phyloP scores from a whole-genome alignment of 1,140 invertebrate genomes.

The Helicoverpa armigera region DNA sequence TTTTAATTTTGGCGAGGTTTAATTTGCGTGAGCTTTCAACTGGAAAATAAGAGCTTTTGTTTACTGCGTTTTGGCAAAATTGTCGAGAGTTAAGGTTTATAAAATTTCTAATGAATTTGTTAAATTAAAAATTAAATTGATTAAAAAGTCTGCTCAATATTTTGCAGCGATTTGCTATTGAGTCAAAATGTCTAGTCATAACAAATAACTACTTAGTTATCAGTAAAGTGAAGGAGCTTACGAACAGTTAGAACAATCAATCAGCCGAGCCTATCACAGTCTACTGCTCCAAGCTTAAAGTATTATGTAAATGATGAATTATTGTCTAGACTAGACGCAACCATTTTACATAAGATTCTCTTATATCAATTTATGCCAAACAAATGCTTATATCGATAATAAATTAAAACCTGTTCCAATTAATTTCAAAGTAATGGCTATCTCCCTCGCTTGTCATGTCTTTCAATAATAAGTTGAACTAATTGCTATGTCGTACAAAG shows the following conservation, averaged over 20 bases:
- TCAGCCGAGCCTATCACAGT: too few species aligned
- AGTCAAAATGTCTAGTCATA: too few species aligned
- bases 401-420: conserved; percentile 1
- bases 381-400: not conserved
- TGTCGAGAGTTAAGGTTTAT: not conserved
- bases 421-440: not conserved
- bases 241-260: too few species aligned
- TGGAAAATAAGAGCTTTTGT: not conserved
- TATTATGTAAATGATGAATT: too few species aligned
- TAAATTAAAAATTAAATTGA: not conserved
- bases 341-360: too few species aligned
- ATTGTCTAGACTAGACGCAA: too few species aligned
- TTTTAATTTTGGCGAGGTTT: conserved; percentile 27
- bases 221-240: too few species aligned
- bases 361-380: too few species aligned
- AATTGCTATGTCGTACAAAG: not conserved
- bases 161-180: too few species aligned
- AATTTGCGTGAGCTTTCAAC: conserved; percentile 8
- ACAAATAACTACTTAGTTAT: too few species aligned
- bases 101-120: not conserved
- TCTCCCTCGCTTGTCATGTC: not conserved
- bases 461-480: not conserved
- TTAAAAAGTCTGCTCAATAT: not conserved
- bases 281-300: too few species aligned
- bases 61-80: not conserved